These are phyloP conservation scores for Poeciliopsis prolifica DNA, from an alignment of 2,113 vertebrate genomes.

Conservation along the genomic window DNA sequence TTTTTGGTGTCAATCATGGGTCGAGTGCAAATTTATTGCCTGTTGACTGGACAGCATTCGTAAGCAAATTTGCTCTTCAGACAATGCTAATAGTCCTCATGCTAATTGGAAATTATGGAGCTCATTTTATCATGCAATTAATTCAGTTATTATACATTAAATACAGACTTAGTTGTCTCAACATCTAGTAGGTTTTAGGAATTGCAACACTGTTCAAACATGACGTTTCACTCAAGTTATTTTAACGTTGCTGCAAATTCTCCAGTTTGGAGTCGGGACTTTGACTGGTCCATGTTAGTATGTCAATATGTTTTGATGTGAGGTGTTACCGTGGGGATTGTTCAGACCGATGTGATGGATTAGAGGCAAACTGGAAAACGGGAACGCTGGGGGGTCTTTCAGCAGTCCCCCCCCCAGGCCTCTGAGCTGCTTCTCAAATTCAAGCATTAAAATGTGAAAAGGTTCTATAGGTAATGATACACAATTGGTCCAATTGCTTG, in stretches of 20 bases:
- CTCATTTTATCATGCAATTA: too few relatives aligned
- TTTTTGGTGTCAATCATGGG: too few relatives aligned
- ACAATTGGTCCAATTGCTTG: too few relatives aligned
- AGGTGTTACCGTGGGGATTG: not conserved
- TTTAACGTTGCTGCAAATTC: not conserved
- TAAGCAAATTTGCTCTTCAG: too few relatives aligned
- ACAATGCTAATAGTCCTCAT: too few relatives aligned
- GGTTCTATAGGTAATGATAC: too few relatives aligned
- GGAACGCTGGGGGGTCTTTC: not conserved
- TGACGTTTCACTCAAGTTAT: not conserved
- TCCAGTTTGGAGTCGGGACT: not conserved
- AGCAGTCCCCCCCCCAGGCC: not conserved
- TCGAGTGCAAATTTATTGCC: too few relatives aligned
- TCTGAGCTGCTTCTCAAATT: not conserved
- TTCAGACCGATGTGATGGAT: not conserved
- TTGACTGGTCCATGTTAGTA: not conserved
- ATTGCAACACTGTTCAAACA: not conserved
- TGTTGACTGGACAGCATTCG: too few relatives aligned
- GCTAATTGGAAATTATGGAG: too few relatives aligned
- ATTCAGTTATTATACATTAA: too few relatives aligned
- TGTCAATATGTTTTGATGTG: not conserved
- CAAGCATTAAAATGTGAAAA: not conserved
- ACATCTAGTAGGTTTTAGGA: not conserved
- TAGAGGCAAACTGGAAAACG: not conserved
- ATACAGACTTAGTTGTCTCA: too few relatives aligned